Conservation (phyloP, 2,888 invertebrate species). For the Callinectes sapidus region DNA sequence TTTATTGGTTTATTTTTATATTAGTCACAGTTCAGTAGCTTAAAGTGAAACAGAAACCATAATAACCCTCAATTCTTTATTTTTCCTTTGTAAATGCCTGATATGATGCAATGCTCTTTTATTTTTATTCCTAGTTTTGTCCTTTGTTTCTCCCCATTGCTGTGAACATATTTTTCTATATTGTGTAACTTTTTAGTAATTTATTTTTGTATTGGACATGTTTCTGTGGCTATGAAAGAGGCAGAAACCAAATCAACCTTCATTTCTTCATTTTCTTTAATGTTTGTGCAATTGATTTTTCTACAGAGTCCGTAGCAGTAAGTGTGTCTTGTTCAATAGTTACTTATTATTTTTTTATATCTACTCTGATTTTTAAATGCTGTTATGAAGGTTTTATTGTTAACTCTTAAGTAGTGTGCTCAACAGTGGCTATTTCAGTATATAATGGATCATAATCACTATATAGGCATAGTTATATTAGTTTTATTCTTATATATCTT, state of each 20-base stretch:
- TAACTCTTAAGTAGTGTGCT: neutral
- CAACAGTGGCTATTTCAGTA: neutral
- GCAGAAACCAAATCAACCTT: neutral
- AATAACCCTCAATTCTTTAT: neutral
- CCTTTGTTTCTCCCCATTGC: neutral
- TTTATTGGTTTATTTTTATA: neutral
- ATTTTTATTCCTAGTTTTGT: neutral
- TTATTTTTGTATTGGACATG: neutral
- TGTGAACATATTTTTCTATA: neutral
- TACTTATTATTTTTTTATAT: neutral
- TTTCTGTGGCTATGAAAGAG: neutral
- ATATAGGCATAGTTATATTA: neutral
- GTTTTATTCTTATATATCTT: neutral
- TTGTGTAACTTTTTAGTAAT: neutral
- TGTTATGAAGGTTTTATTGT: neutral
- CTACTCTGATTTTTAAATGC: neutral
- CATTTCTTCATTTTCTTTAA: neutral
- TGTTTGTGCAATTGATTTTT: neutral
- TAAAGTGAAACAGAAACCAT: neutral
- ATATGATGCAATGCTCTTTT: no score
- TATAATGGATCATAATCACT: neutral
- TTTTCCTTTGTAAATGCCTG: neutral
- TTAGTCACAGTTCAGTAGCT: neutral
- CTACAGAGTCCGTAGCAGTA: neutral
- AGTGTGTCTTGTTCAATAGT: conserved; percentile 12